Percentiles rank a stretch among this genome's conserved stretches.
These are phyloP conservation scores for Lophotriccus pileatus DNA, from an alignment of 2,797 vertebrate genomes.

Conservation along the genomic window DNA sequence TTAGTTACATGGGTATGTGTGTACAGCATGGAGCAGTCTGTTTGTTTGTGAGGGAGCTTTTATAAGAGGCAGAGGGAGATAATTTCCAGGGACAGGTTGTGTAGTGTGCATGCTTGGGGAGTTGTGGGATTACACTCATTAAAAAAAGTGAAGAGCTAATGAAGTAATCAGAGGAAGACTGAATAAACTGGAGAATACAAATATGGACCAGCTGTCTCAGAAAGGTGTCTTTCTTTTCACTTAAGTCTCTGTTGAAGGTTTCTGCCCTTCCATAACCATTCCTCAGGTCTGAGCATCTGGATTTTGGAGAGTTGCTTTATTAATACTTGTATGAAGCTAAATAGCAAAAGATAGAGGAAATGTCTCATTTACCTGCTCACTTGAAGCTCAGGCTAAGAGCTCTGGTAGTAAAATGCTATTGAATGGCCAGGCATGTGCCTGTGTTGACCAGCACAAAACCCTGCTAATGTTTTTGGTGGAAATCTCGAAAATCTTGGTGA, in stretches of 20 bases:
- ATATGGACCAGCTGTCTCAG: background rate
- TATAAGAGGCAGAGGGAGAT: conserved; percentile 80
- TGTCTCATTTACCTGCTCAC: background rate
- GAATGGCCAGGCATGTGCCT: background rate
- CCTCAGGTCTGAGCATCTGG: background rate
- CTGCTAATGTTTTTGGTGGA: background rate
- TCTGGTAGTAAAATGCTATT: background rate
- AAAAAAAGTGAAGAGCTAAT: conserved; percentile 51
- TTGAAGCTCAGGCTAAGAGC: background rate
- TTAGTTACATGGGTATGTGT: conserved; percentile 84
- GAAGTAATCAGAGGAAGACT: conserved; percentile 31
- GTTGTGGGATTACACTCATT: conserved; percentile 30
- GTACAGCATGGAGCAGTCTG: conserved; percentile 82
- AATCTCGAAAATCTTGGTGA: background rate
- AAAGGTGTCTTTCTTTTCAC: background rate
- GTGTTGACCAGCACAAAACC: background rate
- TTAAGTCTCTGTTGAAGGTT: background rate
- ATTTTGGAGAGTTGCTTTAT: background rate
- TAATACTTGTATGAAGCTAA: background rate
- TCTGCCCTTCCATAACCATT: background rate
- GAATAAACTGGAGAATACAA: background rate
- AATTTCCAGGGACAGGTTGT: conserved; percentile 79
- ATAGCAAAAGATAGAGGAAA: background rate
- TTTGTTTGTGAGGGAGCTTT: conserved; percentile 86
- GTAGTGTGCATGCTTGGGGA: background rate